These are phyloP conservation scores for Tetranychus cinnabarinus DNA, from an alignment of 1,140 invertebrate genomes.

Conservation along the genomic window DNA sequence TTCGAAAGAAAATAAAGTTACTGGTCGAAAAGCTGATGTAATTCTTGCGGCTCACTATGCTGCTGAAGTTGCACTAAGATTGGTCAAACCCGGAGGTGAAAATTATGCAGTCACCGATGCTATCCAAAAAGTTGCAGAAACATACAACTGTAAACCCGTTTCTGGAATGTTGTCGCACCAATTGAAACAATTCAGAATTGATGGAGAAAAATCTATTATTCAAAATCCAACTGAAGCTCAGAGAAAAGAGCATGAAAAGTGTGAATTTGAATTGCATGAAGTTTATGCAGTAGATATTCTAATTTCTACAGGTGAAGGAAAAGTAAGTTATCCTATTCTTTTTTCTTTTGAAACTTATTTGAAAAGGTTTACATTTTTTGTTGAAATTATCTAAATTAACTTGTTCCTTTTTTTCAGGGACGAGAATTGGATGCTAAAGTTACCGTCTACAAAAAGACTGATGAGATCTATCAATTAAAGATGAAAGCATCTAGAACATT, in stretches of 20 bases:
- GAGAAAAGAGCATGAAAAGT: conserved; percentile 89
- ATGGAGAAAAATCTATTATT: conserved; percentile 97
- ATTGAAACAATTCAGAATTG: conserved; percentile 73
- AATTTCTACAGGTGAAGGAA: conserved; percentile 74
- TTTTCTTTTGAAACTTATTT: background rate
- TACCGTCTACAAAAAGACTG: conserved; percentile 95
- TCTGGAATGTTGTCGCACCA: conserved; percentile 88
- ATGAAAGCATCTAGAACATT: conserved; percentile 87
- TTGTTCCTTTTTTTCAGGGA: conserved; percentile 28
- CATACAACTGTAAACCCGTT: conserved; percentile 86
- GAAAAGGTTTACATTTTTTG: background rate
- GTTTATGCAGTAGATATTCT: conserved; percentile 97
- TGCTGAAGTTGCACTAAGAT: conserved; percentile 70
- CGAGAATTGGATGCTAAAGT: conserved; percentile 78
- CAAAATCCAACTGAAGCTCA: conserved; percentile 93
- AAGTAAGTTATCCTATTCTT: conserved; percentile 16
- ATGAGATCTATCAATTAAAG: conserved; percentile 87
- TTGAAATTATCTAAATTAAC: background rate
- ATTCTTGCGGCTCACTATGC: conserved; percentile 82
- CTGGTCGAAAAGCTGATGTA: conserved; percentile 77
- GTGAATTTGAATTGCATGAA: conserved; percentile 82
- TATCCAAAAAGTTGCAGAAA: conserved; percentile 73
- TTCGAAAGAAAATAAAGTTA: conserved; percentile 30
- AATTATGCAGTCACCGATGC: conserved; percentile 75
- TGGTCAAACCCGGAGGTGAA: conserved; percentile 76